phyloP scores from a whole-genome alignment of 2,797 vertebrate genomes.

The Coregonus sp. region DNA sequence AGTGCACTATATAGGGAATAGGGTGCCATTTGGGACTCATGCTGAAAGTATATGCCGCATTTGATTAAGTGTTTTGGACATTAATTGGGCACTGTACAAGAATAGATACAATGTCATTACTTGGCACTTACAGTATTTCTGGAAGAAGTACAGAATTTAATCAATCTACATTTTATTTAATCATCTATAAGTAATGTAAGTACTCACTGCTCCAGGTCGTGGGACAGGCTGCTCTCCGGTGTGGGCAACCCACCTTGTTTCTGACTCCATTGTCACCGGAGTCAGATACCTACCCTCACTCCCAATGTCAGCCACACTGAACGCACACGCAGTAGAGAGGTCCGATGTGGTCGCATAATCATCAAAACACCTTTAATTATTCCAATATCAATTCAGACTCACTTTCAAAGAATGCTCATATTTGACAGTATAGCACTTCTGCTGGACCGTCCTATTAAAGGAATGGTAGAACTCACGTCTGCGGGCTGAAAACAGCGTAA shows the following conservation, averaged over 20 bases:
- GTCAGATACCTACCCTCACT: not conserved
- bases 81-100: too few relatives aligned
- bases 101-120: too few relatives aligned
- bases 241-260: not conserved
- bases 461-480: slow-evolving; percentile 35
- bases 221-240: not conserved
- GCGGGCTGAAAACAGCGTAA: slow-evolving; percentile 51
- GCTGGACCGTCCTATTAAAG: not conserved
- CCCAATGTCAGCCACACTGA: slow-evolving; percentile 21
- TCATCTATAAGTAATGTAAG: too few relatives aligned
- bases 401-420: not conserved
- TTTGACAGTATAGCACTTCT: not conserved
- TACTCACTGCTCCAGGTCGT: too few relatives aligned
- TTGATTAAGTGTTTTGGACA: too few relatives aligned
- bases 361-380: not conserved
- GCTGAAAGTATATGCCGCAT: too few relatives aligned
- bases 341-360: slow-evolving; percentile 41
- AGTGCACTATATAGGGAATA: too few relatives aligned
- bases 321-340: slow-evolving; percentile 34
- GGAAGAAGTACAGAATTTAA: too few relatives aligned
- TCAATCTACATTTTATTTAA: too few relatives aligned
- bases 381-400: not conserved
- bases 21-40: too few relatives aligned
- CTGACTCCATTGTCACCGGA: not conserved
- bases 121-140: too few relatives aligned